Evolutionary conservation across 2,888 invertebrate genomes (phyloP).

Genomic region (Spilosoma lubricipeda): DNA sequence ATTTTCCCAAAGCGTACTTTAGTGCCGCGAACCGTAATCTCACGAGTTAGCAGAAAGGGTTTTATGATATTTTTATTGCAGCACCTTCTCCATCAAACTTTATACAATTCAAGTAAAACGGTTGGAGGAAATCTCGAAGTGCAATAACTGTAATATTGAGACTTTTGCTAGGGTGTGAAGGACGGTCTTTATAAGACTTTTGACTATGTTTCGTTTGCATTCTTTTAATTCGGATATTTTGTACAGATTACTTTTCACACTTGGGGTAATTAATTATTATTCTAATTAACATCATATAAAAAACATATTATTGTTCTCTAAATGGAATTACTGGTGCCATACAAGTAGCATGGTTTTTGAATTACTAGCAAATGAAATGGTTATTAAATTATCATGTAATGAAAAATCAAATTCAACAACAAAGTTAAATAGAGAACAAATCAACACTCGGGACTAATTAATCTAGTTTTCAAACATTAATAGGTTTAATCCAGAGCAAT

Average conservation of each 20-base stretch:
- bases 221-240: constrained; percentile 17
- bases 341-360: background rate
- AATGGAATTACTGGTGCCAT: too few species aligned
- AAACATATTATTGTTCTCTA: too few species aligned
- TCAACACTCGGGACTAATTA: background rate
- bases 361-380: background rate
- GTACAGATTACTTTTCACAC: background rate
- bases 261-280: too few species aligned
- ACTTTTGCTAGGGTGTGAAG: constrained; percentile 36
- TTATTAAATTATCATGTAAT: too few species aligned
- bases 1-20: constrained; percentile 39
- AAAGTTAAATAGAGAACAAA: constrained; percentile 5
- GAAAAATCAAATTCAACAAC: background rate
- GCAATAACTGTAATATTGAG: constrained; percentile 44
- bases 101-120: constrained; percentile 45
- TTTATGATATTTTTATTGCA: constrained; percentile 53
- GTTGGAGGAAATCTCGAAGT: constrained; percentile 31
- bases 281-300: too few species aligned
- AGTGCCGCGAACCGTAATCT: constrained; percentile 43
- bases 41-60: constrained; percentile 49
- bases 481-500: constrained; percentile 3
- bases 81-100: constrained; percentile 53
- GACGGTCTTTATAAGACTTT: constrained; percentile 25
- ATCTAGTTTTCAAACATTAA: constrained; percentile 6
- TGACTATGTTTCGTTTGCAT: constrained; percentile 20